Base-by-base conservation (phyloP, 2,888 invertebrate genomes). In the Venusia cambrica region DNA sequence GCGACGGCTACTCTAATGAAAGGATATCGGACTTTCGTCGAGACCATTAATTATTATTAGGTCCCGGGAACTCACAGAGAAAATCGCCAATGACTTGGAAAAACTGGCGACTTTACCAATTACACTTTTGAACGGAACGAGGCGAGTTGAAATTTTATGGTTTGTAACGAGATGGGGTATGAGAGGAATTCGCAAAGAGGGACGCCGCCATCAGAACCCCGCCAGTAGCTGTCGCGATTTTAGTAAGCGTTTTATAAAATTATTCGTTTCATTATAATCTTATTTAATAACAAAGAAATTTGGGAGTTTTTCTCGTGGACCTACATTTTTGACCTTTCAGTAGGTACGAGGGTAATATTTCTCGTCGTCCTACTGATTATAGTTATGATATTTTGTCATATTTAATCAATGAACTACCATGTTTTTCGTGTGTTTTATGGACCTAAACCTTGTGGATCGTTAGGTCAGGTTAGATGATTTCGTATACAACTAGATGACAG, bases 31-130 rank as follows among this genome's bases (percentile, higher is more conserved):
- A 71, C 75, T 80, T 83, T 76, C 75, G 66, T 73, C 72, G 68
- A 54, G 62, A 57, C 81, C 84, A 87, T 84, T 87, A 79, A 83
- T 85, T 84, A 85, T 84, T 85, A 84, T 84, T 84, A 85, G 77
- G 73, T 69, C 64, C 61, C 64, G 69, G 60, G 59, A 75, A 80
- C 73, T 78, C 77, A 54, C 47, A 60, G 52, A 52, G 60, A 59
- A 67, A 71, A 64, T 71, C 74, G 62, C 66, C 73, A 67, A 73
- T 78, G 77, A 78, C 81, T 81, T 69, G 79, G 78, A 79, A 81
- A 80, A 81, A 78, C 73, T 69, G 67, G 47, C 54, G 66, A 69
- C 70, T 72, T 71, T 64, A 65, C 73, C 73, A 76, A 77, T 78
- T 75, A 76, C 68, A 62, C 48, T 71, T 52, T 68, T 70, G 66